These are phyloP conservation scores for Aplodontia rufa DNA, from an alignment of 2,113 vertebrate genomes.

Conservation along the genomic window DNA sequence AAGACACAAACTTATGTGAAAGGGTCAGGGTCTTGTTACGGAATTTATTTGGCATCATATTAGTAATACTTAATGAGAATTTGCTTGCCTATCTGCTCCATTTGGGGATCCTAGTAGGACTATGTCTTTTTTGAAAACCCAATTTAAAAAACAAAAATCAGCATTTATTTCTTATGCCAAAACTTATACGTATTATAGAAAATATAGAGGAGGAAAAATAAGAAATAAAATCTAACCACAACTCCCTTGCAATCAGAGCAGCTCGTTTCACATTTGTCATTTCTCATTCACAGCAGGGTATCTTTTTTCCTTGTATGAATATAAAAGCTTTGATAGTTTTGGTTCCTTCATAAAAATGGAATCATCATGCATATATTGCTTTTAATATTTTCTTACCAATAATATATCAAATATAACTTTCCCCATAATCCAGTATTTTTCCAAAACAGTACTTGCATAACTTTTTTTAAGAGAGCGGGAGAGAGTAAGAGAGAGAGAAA, in stretches of 20 bases:
- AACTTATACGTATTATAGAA: not conserved
- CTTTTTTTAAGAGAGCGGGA: no score
- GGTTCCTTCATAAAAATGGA: not conserved
- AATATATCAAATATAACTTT: not conserved
- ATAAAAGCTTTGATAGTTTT: not conserved
- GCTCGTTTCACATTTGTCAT: not conserved
- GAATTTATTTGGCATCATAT: fast-evolving
- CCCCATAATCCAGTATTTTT: not conserved
- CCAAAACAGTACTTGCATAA: not conserved
- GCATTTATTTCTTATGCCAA: not conserved
- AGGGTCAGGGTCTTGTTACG: fast-evolving
- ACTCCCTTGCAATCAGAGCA: not conserved
- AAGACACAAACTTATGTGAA: not conserved
- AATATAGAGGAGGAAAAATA: not conserved
- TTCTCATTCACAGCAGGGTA: not conserved
- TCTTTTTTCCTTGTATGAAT: not conserved
- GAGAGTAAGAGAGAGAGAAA: no score
- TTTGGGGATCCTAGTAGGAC: not conserved
- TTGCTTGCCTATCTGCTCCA: no score
- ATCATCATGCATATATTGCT: not conserved
- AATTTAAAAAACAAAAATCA: not conserved
- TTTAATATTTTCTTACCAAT: not conserved
- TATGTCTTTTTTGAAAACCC: not conserved
- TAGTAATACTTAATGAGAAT: fast-evolving
- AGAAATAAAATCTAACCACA: not conserved